phyloP scores from a whole-genome alignment of 1,140 invertebrate genomes.

The Andricus grossulariae region DNA sequence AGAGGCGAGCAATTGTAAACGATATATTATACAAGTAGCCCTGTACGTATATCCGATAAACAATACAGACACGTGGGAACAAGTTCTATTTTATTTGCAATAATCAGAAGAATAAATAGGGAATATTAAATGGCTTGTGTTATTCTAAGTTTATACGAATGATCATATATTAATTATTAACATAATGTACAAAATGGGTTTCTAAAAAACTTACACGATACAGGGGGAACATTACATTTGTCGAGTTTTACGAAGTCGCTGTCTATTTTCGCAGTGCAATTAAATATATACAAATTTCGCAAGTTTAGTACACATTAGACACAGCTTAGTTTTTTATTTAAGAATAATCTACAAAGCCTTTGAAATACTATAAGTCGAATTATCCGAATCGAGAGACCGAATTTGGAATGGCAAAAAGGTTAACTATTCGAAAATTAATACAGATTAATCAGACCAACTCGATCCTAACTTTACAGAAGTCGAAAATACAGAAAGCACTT shows the following conservation, averaged over 20 bases:
- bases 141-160: slow-evolving; percentile 45
- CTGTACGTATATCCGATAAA: no score
- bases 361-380: background rate
- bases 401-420: no score
- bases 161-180: slow-evolving; percentile 58
- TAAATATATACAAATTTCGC: slow-evolving; percentile 52
- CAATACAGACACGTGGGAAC: no score
- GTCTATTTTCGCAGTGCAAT: slow-evolving; percentile 44
- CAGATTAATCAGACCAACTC: no score
- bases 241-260: slow-evolving; percentile 38
- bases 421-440: no score
- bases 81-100: no score
- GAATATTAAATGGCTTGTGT: background rate
- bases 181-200: slow-evolving; percentile 59
- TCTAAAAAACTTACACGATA: slow-evolving; percentile 55
- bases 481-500: no score
- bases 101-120: background rate
- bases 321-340: slow-evolving; percentile 33
- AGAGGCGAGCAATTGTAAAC: no score
- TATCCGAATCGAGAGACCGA: no score
- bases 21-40: no score
- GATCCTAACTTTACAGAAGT: no score
- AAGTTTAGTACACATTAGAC: slow-evolving; percentile 47
- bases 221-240: slow-evolving; percentile 53
- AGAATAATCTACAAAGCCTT: background rate